Evolutionary conservation across 2,113 vertebrate genomes (phyloP).

Genomic region (Heterotilapia buettikoferi): DNA sequence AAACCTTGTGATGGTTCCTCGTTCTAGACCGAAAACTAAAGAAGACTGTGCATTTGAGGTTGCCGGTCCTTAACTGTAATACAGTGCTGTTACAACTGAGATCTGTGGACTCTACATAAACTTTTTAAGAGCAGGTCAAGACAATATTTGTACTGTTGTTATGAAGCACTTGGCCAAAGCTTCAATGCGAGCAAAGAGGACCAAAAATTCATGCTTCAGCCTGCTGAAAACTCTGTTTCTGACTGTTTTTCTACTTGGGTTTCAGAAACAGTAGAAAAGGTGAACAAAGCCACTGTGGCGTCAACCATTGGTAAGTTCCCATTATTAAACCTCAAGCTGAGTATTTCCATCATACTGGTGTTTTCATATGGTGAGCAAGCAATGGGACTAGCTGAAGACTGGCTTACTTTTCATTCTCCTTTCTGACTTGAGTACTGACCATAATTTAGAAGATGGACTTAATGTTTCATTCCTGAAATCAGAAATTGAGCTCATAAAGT

Average conservation of each 20-base stretch:
- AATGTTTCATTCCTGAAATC: not conserved
- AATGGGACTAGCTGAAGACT: not conserved
- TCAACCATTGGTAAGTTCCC: not conserved
- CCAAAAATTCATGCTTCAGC: not conserved
- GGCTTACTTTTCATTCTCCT: not conserved
- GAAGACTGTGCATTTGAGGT: not conserved
- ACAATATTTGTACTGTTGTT: not conserved
- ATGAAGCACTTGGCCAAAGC: not conserved
- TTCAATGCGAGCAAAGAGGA: not conserved
- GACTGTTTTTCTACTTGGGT: not conserved
- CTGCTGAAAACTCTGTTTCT: not conserved
- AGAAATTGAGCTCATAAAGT: not conserved
- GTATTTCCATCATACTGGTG: not conserved
- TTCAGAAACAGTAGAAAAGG: not conserved
- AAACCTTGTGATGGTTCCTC: not conserved
- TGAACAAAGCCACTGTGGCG: not conserved
- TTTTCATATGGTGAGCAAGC: not conserved
- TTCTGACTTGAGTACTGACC: not conserved
- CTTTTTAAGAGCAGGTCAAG: not conserved
- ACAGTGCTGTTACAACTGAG: not conserved
- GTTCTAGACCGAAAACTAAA: not conserved
- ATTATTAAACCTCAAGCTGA: not conserved
- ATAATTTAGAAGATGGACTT: not conserved
- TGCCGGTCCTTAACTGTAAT: not conserved
- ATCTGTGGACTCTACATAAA: not conserved